Evolutionary conservation across 1,140 invertebrate genomes (phyloP), one percentile per base, ranked within the genome.

Genomic region (Drosophila lini): DNA sequence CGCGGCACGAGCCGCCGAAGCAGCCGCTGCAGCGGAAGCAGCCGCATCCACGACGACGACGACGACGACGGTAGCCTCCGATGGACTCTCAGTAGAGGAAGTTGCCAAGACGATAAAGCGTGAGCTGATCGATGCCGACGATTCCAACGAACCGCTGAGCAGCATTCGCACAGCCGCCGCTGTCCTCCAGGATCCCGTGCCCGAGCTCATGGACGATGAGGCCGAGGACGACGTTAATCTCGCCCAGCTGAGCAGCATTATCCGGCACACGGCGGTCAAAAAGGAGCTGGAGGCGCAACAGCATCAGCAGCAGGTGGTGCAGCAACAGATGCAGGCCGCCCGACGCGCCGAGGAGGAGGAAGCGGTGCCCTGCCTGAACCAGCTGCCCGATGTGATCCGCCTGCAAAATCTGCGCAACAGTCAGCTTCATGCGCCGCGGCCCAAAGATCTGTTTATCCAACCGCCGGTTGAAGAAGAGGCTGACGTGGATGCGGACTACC

Each of bases 171-270:
- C 75, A 50, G 81, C 80, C 9, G 62, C 74, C 10, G 62, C 75
- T 6, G 64, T 73, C 40, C 67, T 68, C 50, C 80, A 55, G 25
- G 61, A 73, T 45, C 16, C 63, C 11, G 53, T 31, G 28, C 59
- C 74, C 28, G 74, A 77, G 25, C 78, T 76, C 10, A 63, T 86
- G 68, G 82, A 90, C 47, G 84, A 91, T 10, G 91, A 92, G 53
- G 82, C 83, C 34, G 91, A 92, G 53, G 91, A 92, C 36, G 90
- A 92, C 57, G 89, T 92, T 2, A 92, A 92, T 86, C 69, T 92
- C 69, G 91, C 91, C 10, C 85, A 91, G 55, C 58, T 92, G n/a
- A 92, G 91, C 80, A 92, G 53, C 71, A 78, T 92, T 10, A 92
- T 92, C 15, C 58, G 79, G 11, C 90, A 91, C 36, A 91, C 90